Evolutionary conservation across 2,888 invertebrate species (phyloP).

Genomic region (Trissoscelio sp.): DNA sequence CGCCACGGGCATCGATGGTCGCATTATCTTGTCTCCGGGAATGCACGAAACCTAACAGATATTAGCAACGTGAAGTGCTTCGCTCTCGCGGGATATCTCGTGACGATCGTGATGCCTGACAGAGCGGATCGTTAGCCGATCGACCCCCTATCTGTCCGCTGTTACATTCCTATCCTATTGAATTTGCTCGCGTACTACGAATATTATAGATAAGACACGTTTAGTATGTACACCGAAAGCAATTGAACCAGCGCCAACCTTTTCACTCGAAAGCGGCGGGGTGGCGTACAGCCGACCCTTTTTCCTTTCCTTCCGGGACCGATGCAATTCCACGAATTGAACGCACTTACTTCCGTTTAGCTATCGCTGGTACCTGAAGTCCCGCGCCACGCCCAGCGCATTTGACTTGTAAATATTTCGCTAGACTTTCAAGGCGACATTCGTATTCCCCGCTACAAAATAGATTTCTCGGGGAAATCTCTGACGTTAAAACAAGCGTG

Average conservation of each 20-base stretch:
- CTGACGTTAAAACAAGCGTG: no score
- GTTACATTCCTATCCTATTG: slow-evolving; percentile 68
- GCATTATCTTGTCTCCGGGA: slow-evolving; percentile 57
- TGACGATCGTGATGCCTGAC: slow-evolving; percentile 58
- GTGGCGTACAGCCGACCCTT: no score
- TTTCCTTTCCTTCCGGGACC: no score
- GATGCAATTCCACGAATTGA: neutral
- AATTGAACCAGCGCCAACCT: slow-evolving; percentile 79
- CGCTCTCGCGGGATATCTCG: slow-evolving; percentile 49
- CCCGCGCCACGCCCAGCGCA: neutral
- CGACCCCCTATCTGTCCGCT: slow-evolving; percentile 60
- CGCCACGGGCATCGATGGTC: slow-evolving; percentile 12
- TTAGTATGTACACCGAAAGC: slow-evolving; percentile 75
- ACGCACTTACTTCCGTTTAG: neutral
- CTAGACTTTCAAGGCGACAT: neutral
- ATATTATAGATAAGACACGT: slow-evolving; percentile 74
- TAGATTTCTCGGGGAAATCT: no score
- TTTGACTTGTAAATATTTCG: slow-evolving; percentile 3
- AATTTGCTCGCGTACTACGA: slow-evolving; percentile 72
- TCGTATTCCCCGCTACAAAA: neutral
- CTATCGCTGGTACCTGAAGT: neutral
- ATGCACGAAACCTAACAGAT: slow-evolving; percentile 43
- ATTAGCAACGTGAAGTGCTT: slow-evolving; percentile 52
- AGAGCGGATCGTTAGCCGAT: slow-evolving; percentile 49
- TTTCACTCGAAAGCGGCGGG: slow-evolving; percentile 73